phyloP scores from a whole-genome alignment of 2,113 vertebrate species.

The Probosciger aterrimus region DNA sequence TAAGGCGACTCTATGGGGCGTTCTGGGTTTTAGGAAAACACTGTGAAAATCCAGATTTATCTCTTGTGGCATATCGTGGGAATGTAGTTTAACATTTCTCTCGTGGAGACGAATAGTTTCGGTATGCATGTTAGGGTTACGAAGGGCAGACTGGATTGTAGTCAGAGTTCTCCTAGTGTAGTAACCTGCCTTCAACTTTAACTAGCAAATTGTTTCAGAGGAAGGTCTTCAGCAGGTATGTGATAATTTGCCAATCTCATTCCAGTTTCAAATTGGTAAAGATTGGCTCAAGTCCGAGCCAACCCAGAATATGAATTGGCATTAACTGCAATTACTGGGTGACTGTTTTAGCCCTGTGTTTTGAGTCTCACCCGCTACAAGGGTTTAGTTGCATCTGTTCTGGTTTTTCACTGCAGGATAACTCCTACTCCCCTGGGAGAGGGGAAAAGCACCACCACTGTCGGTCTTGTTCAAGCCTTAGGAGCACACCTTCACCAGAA shows the following conservation, averaged over 20 bases:
- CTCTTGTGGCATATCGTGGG: neutral
- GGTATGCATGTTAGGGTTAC: neutral
- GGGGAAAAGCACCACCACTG: conserved; percentile 95
- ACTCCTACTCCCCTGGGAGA: conserved; percentile 96
- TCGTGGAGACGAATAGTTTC: neutral
- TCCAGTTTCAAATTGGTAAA: neutral
- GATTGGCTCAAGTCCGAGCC: neutral
- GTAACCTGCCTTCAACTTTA: neutral
- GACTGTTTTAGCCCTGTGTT: neutral
- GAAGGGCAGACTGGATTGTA: neutral
- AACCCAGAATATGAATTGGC: neutral
- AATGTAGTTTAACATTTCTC: neutral
- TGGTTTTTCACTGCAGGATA: conserved; percentile 78
- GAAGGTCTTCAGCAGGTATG: neutral
- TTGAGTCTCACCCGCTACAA: neutral
- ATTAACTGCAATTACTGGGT: neutral
- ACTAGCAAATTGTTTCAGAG: neutral
- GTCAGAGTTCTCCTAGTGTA: neutral
- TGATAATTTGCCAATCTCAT: neutral
- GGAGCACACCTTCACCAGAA: conserved; percentile 91
- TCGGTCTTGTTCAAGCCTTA: conserved; percentile 92
- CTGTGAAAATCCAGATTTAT: neutral
- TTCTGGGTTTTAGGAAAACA: neutral
- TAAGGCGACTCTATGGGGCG: neutral
- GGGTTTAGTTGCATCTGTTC: neutral